Conservation (phyloP, 1,140 invertebrate genomes). For the Micrasema longulum region DNA sequence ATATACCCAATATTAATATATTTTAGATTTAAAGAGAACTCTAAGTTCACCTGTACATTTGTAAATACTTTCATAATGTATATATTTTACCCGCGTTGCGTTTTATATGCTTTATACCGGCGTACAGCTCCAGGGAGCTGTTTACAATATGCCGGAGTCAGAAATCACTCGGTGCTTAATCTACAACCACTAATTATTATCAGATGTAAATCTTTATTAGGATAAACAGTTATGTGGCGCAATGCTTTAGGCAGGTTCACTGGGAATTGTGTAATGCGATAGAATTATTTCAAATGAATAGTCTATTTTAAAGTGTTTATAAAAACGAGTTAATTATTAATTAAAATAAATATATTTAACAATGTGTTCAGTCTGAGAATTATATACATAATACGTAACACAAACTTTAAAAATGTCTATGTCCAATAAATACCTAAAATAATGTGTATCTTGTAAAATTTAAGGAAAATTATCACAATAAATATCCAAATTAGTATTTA, state of each 20-base stretch:
- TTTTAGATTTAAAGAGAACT: constrained; percentile 30
- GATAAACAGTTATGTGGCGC: background rate
- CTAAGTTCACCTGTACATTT: constrained; percentile 32
- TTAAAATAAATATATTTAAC: constrained; percentile 19
- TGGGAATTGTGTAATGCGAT: constrained; percentile 41
- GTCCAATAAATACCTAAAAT: too few relatives aligned
- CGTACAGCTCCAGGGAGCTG: too few relatives aligned
- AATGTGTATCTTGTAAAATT: too few relatives aligned
- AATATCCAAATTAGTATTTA: too few relatives aligned
- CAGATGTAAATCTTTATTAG: constrained; percentile 16
- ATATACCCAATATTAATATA: constrained; percentile 21
- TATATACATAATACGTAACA: constrained; percentile 9
- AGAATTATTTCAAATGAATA: background rate
- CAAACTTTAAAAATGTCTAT: too few relatives aligned
- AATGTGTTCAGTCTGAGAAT: constrained; percentile 32
- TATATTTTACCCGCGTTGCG: constrained; percentile 10
- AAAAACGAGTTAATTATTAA: background rate
- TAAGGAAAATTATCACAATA: too few relatives aligned
- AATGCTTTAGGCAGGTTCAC: constrained; percentile 29
- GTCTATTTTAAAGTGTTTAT: too few relatives aligned
- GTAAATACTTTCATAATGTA: constrained; percentile 25
- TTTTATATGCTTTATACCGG: too few relatives aligned
- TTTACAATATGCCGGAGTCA: too few relatives aligned
- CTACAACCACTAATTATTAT: background rate
- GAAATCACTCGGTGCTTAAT: too few relatives aligned